Evolutionary conservation across 2,797 vertebrate genomes (phyloP).

Genomic region (Acrossocheilus fasciatus): DNA sequence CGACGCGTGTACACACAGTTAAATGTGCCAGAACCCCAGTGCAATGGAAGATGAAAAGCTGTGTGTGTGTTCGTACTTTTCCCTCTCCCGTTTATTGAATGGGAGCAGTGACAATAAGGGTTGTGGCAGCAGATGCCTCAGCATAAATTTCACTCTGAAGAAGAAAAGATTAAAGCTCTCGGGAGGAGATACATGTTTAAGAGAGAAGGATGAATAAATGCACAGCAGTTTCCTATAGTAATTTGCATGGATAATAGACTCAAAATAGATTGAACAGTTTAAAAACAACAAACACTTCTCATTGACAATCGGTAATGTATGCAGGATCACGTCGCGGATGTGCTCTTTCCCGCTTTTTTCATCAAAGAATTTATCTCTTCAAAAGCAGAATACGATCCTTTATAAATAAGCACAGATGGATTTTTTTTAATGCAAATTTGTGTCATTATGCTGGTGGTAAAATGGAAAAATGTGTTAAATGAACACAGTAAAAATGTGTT

Average conservation of each 20-base stretch:
- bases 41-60: constrained; percentile 31
- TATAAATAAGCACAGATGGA: not conserved
- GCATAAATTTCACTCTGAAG: constrained; percentile 61
- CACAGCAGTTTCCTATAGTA: constrained; percentile 16
- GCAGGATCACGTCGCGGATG: not conserved
- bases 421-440: not conserved
- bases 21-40: constrained; percentile 26
- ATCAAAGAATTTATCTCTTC: constrained; percentile 8
- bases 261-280: constrained; percentile 24
- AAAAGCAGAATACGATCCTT: not conserved
- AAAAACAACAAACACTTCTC: constrained; percentile 7
- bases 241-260: constrained; percentile 24
- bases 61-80: constrained; percentile 15
- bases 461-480: constrained; percentile 12
- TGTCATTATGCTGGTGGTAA: not conserved
- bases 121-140: constrained; percentile 67
- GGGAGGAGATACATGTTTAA: too few relatives aligned
- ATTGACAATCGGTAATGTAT: constrained; percentile 21
- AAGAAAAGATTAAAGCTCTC: constrained; percentile 51
- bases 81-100: constrained; percentile 44
- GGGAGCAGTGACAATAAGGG: constrained; percentile 55
- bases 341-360: not conserved
- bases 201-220: constrained; percentile 28
- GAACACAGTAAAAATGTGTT: not conserved
- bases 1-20: constrained; percentile 15